phyloP scores from a whole-genome alignment of 92 coral and sea anemone genomes.

The Montipora capitata region DNA sequence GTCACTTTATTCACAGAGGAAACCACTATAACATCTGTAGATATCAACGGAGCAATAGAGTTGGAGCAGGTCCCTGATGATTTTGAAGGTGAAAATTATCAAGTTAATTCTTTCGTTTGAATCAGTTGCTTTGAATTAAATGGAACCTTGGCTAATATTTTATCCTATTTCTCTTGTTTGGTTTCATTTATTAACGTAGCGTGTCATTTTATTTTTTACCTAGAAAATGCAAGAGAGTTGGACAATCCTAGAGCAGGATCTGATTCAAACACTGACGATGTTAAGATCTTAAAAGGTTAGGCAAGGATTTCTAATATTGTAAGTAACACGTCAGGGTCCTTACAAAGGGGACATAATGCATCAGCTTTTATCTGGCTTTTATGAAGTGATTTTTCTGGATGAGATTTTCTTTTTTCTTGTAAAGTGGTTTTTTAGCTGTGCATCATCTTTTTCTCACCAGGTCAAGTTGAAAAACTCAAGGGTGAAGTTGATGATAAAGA shows the following conservation, averaged over 20 bases:
- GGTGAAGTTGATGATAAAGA: constrained; percentile 75
- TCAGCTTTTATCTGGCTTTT: too few species aligned
- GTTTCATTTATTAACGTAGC: too few species aligned
- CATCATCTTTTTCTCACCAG: constrained; percentile 19
- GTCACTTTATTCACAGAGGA: constrained; percentile 22
- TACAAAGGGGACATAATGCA: too few species aligned
- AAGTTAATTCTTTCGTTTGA: background rate
- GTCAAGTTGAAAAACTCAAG: constrained; percentile 70
- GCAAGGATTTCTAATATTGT: too few species aligned
- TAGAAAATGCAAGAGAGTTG: constrained; percentile 29
- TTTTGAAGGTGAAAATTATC: constrained; percentile 1
- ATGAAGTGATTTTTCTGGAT: too few species aligned
- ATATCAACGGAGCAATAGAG: constrained; percentile 18
- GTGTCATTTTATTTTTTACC: background rate
- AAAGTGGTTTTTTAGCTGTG: too few species aligned
- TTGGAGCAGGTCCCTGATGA: constrained; percentile 4
- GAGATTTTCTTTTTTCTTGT: too few species aligned
- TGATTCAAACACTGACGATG: constrained; percentile 73
- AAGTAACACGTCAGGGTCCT: too few species aligned
- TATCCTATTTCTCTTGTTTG: too few species aligned
- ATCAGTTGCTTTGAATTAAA: too few species aligned
- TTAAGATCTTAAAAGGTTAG: constrained; percentile 73
- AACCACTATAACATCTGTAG: constrained; percentile 1
- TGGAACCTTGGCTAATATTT: too few species aligned
- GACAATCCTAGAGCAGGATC: constrained; percentile 26